Evolutionary conservation across 2,113 vertebrate genomes (phyloP), one percentile per base, ranked within the genome.

Genomic region (Haemorhous mexicanus): DNA sequence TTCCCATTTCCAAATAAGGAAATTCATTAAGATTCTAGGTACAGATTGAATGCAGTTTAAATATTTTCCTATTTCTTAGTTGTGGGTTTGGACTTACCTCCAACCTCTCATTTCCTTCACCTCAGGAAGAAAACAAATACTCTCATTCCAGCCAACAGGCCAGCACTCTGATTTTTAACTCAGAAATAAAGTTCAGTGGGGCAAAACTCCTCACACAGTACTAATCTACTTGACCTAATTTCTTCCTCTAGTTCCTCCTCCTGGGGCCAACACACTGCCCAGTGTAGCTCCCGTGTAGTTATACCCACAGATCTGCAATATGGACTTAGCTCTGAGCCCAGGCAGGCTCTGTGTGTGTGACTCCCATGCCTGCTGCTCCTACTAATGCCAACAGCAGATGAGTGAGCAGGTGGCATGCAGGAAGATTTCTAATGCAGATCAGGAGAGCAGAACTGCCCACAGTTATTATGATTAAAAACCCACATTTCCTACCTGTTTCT

Each of bases 131-230:
- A 95, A 90, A 67, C 17, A 67, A 73, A 74, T 26, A 41, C 10
- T 74, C 21, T 74, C 6, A 15, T 43, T 64, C 15, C 39, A 80
- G 35, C 46, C 27, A 62, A 61, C 10, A 32, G 9, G 21, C 49
- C 85, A 78, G 18, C 26, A 69, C 22, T 44, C 30, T 1, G 2
- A 63, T 41, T 74, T 93, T 86, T 64, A 80, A 84, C 24, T 82
- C 49, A 14, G 84, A 95, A 95, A 90, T 46, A 39, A 90, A 91
- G 75, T 86, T 93, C 92, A 89, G 56, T 59, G 87, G 76, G 64
- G 39, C 64, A 94, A 67, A 86, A 74, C 20, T 72, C 78, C 67
- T 67, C 64, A 86, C 10, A 61, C 37, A 77, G 52, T 16, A 74
- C 44, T 70, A 43, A 77, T 74, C 35, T 67, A 23, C 47, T 50